phyloP scores from a whole-genome alignment of 2,113 vertebrate species.

The Thinocorus orbignyianus region DNA sequence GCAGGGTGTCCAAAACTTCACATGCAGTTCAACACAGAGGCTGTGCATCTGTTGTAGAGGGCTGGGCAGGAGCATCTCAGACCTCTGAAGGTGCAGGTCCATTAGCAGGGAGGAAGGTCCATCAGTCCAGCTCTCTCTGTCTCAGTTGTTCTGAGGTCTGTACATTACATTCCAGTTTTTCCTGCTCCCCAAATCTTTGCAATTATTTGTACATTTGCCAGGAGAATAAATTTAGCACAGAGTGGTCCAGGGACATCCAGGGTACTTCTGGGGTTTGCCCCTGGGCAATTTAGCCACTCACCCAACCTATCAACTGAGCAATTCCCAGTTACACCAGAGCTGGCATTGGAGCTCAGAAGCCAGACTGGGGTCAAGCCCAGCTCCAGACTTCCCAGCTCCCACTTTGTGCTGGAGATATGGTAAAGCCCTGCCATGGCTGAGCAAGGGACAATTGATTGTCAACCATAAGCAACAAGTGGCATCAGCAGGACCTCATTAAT shows the following conservation, averaged over 20 bases:
- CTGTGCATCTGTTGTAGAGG: background rate
- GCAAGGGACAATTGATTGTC: background rate
- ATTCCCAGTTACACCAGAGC: background rate
- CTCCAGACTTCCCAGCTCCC: background rate
- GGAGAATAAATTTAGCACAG: background rate
- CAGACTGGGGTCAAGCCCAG: background rate
- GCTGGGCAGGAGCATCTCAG: background rate
- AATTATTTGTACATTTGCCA: background rate
- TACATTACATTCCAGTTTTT: background rate
- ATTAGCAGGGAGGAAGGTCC: background rate
- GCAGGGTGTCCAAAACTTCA: background rate
- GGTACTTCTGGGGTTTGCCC: background rate
- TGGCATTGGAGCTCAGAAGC: background rate
- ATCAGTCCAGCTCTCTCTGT: background rate
- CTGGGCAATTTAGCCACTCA: background rate
- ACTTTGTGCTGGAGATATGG: rapidly evolving
- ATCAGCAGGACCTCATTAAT: background rate
- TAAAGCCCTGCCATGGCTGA: background rate
- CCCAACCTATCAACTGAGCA: rapidly evolving
- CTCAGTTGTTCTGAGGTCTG: background rate
- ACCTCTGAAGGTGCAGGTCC: background rate
- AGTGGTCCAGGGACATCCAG: background rate
- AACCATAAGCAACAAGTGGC: background rate
- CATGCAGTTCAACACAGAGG: background rate
- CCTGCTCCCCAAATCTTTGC: background rate